Evolutionary conservation across 2,113 vertebrate genomes (phyloP).

Genomic region (Coptodon bakossiorum): DNA sequence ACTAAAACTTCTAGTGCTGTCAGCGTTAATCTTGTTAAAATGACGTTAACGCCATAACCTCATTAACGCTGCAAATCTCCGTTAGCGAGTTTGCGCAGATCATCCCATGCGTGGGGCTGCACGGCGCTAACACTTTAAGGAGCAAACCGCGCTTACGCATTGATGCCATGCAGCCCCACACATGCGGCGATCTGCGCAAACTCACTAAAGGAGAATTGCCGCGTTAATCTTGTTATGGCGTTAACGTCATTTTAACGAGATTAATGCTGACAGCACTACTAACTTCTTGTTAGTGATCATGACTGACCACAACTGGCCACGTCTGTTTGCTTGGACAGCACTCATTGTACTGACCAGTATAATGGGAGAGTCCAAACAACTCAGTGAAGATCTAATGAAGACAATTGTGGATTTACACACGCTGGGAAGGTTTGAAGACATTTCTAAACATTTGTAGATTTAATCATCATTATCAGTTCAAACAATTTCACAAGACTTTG

Average conservation of each 20-base stretch:
- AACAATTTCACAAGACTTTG: not conserved
- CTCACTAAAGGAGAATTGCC: not conserved
- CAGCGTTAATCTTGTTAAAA: not conserved
- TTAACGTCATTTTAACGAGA: accelerated
- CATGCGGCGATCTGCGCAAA: accelerated
- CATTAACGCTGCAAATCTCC: not conserved
- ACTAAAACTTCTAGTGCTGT: accelerated
- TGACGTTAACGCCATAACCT: accelerated
- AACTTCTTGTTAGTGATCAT: not conserved
- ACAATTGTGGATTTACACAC: not conserved
- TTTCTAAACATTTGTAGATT: not conserved
- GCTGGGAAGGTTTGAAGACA: not conserved
- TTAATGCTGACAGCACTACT: not conserved
- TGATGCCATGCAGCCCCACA: not conserved
- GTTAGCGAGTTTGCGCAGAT: not conserved
- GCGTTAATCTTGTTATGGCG: not conserved
- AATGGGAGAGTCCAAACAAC: not conserved
- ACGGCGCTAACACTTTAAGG: accelerated
- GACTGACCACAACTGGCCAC: not conserved
- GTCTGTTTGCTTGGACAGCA: not conserved
- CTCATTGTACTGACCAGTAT: not conserved
- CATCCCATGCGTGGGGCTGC: not conserved
- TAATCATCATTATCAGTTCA: not conserved
- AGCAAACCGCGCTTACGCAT: not conserved
- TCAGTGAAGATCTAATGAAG: not conserved